Evolutionary conservation across 35 echinoderm and acorn worm genomes (phyloP).

Genomic region (Ophioderma brevispina): DNA sequence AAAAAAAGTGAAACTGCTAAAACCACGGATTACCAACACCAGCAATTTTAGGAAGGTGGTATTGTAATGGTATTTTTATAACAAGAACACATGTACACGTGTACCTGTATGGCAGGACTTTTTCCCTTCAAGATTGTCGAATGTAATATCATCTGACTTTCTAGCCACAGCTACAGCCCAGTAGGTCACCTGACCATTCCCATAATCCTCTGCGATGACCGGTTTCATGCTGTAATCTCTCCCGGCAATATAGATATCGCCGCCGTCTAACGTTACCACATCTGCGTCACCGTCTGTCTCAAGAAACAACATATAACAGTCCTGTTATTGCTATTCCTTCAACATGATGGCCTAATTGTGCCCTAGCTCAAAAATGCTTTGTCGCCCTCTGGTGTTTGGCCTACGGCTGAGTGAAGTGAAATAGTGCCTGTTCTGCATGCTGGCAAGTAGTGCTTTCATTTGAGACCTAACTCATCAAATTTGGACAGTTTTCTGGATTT

Average conservation of each 20-base stretch:
- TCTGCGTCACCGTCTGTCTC: slow-evolving; percentile 64
- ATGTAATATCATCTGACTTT: slow-evolving; percentile 16
- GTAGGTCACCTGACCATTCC: slow-evolving; percentile 50
- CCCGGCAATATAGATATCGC: slow-evolving; percentile 58
- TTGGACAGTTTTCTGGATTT: too few relatives aligned
- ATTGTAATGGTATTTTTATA: not conserved
- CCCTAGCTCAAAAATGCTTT: too few relatives aligned
- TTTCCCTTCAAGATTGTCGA: slow-evolving; percentile 67
- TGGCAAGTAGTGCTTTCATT: too few relatives aligned
- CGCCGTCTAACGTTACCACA: slow-evolving; percentile 76
- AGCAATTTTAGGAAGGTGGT: not conserved
- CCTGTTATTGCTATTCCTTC: too few relatives aligned
- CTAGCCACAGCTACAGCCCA: slow-evolving; percentile 74
- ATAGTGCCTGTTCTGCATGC: too few relatives aligned
- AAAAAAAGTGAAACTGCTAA: not conserved
- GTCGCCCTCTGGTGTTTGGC: too few relatives aligned
- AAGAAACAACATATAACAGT: too few relatives aligned
- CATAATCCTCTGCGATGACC: slow-evolving; percentile 73
- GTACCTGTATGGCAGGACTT: slow-evolving; percentile 78
- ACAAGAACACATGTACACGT: not conserved
- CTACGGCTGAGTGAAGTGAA: too few relatives aligned
- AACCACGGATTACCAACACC: not conserved
- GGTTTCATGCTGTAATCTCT: slow-evolving; percentile 32
- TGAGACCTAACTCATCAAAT: too few relatives aligned
- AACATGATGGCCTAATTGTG: too few relatives aligned